Conservation (phyloP, 2,113 vertebrate species). For the Xenopus borealis region DNA sequence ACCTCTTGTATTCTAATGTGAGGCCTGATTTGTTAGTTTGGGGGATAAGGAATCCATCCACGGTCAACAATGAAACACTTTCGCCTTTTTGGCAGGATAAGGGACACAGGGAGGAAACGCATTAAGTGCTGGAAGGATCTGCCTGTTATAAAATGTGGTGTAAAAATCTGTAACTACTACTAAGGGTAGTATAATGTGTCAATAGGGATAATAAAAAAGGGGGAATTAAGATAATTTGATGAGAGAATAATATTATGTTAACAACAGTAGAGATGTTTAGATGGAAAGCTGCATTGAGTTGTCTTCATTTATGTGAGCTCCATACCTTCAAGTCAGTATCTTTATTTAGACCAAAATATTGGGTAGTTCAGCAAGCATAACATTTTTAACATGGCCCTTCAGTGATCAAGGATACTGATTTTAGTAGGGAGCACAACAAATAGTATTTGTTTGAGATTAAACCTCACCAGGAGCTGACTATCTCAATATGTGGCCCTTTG, state of each 20-base stretch:
- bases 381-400: too few relatives aligned
- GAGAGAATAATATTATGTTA: background rate
- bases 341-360: too few relatives aligned
- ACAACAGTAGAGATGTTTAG: too few relatives aligned
- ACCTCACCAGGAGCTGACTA: too few relatives aligned
- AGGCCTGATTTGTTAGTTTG: conserved; percentile 32
- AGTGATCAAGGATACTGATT: too few relatives aligned
- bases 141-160: conserved; percentile 4
- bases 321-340: too few relatives aligned
- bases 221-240: background rate
- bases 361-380: too few relatives aligned
- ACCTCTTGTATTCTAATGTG: background rate
- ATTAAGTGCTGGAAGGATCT: conserved; percentile 5
- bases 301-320: too few relatives aligned
- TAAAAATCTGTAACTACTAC: conserved; percentile 18
- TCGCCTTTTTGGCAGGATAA: background rate
- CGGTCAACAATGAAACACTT: conserved; percentile 23
- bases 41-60: background rate
- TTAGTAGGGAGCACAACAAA: too few relatives aligned
- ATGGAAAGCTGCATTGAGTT: too few relatives aligned
- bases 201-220: background rate
- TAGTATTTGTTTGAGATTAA: too few relatives aligned
- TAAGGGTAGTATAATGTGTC: conserved; percentile 2
- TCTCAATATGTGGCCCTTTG: too few relatives aligned
- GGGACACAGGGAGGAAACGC: background rate